Conservation (phyloP, 2,113 vertebrate species). For the Nasalis larvatus region DNA sequence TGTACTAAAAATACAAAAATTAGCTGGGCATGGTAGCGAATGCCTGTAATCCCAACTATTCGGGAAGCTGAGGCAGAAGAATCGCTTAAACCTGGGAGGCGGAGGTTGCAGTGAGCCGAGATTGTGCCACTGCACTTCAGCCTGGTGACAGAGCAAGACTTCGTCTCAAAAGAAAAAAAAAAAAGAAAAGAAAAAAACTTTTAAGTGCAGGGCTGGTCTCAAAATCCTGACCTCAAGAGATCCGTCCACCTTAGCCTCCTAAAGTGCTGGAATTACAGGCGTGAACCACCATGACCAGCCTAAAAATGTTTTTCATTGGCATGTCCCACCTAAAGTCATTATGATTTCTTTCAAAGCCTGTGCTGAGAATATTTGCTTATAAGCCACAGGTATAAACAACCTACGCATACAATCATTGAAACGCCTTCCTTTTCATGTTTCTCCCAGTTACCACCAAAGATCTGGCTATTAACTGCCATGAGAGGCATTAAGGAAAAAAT, state of each 20-base stretch:
- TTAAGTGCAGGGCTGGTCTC: background rate
- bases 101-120: too few species aligned
- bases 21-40: too few species aligned
- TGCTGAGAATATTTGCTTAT: slow-evolving; percentile 30
- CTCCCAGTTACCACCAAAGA: background rate
- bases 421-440: background rate
- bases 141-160: too few species aligned
- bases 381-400: background rate
- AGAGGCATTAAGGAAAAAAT: background rate
- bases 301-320: slow-evolving; percentile 16
- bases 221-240: background rate
- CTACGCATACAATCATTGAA: background rate
- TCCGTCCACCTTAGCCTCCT: background rate
- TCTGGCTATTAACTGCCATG: background rate
- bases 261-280: background rate
- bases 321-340: background rate
- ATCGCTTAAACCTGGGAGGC: too few species aligned
- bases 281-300: background rate
- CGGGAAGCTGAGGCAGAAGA: too few species aligned
- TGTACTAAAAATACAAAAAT: too few species aligned
- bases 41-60: too few species aligned
- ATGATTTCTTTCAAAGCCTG: slow-evolving; percentile 21
- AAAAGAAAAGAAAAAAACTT: too few species aligned
- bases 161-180: too few species aligned
- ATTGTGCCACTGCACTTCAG: too few species aligned